These are phyloP conservation scores for Nymphicus hollandicus DNA, from an alignment of 2,113 vertebrate genomes.

Conservation along the genomic window DNA sequence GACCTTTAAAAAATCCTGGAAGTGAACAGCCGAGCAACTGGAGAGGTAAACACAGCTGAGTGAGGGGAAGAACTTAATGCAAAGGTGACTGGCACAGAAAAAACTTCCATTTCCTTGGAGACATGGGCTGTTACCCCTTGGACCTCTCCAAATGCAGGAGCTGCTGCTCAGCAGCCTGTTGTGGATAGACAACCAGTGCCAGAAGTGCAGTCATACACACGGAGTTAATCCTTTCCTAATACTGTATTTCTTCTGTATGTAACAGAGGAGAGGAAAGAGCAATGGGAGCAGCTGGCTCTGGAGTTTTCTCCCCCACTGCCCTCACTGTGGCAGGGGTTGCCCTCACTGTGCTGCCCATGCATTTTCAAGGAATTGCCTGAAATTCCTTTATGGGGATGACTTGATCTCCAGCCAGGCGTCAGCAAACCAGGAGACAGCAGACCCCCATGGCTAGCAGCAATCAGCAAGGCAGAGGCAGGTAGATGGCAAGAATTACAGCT, in stretches of 20 bases:
- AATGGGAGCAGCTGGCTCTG: background rate
- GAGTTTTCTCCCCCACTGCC: rapidly evolving
- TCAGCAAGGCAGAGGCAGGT: background rate
- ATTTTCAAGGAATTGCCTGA: background rate
- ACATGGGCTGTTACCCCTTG: background rate
- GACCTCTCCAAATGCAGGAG: background rate
- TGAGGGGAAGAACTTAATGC: background rate
- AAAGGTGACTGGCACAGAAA: background rate
- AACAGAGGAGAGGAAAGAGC: background rate
- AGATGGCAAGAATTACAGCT: background rate
- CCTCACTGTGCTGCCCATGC: background rate
- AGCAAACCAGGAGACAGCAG: background rate
- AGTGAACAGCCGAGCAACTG: background rate
- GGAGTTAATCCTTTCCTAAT: background rate
- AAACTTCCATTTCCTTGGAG: background rate
- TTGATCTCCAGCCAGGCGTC: background rate
- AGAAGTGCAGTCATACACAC: rapidly evolving
- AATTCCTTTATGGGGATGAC: background rate
- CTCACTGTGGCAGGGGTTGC: rapidly evolving
- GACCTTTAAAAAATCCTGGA: background rate
- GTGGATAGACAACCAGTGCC: background rate
- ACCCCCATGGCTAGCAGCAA: background rate
- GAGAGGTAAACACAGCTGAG: background rate
- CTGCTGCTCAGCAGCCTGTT: background rate
- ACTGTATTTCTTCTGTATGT: rapidly evolving